These are phyloP conservation scores for Pammene fasciana DNA, from an alignment of 2,888 invertebrate genomes.

Conservation along the genomic window DNA sequence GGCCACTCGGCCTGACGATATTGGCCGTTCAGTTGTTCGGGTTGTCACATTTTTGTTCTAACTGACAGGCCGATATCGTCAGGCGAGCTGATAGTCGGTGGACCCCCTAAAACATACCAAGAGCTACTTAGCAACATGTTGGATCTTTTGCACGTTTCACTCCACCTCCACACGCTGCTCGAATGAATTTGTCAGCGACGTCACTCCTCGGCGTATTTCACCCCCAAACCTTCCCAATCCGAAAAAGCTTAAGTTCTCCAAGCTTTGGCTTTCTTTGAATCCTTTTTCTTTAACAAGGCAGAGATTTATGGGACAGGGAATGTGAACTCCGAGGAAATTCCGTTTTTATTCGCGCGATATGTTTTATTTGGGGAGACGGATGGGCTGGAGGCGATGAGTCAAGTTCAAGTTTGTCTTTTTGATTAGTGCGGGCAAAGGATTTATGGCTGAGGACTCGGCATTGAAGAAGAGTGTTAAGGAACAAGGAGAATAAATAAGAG, in stretches of 20 bases:
- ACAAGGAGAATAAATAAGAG: no score
- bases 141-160: neutral
- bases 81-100: no score
- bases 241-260: neutral
- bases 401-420: constrained; percentile 57
- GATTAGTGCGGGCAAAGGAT: constrained; percentile 20
- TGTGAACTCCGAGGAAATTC: constrained; percentile 56
- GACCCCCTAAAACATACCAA: constrained; percentile 1
- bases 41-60: no score
- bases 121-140: constrained; percentile 5
- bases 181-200: constrained; percentile 63
- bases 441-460: neutral
- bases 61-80: no score
- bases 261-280: neutral
- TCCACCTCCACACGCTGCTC: constrained; percentile 13
- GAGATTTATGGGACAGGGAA: constrained; percentile 25
- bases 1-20: no score
- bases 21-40: no score
- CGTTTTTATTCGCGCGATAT: constrained; percentile 70
- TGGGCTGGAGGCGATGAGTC: constrained; percentile 61
- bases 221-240: constrained; percentile 42
- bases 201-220: constrained; percentile 63
- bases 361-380: constrained; percentile 68
- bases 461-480: neutral
- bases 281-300: neutral